Evolutionary conservation across 2,797 vertebrate genomes (phyloP), one percentile per base, ranked within the genome.

Genomic region (Lindbergichthys nudifrons): DNA sequence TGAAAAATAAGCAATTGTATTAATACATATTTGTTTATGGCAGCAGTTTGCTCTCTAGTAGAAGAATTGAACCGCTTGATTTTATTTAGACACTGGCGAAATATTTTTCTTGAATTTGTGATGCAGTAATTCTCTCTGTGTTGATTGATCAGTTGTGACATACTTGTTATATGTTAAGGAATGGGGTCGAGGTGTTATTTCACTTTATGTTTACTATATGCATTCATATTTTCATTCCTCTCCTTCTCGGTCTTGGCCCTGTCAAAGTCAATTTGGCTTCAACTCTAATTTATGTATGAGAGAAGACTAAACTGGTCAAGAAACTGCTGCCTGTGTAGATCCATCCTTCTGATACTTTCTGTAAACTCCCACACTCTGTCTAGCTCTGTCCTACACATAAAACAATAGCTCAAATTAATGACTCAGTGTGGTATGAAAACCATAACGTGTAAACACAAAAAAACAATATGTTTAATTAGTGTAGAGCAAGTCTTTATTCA

Each of bases 401-500:
- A 70, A 60, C 45, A 78, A 79, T 42, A 67, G 67, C 23, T 69
- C 10, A 61, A 74, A 65, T 45, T 46, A 66, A 77, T 0, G 15
- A 65, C 57, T 79, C 64, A 26, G 73, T 81, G 65, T 68, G 72
- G 74, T 70, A 80, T 76, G 53, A 51, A 64, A 67, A 36, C 32
- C 56, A 61, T 76, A 51, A 68, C 76, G 63, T 73, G 73, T 67
- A 75, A 84, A 82, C 70, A 84, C 62, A 77, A 68, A 79, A 5
- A 36, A 86, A 74, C 71, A 79, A 75, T 13, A 26, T 77, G 78
- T 59, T 69, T 54, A 86, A 80, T 82, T 82, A 83, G 80, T 81
- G 78, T 65, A 45, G 47, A n/a, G 54, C 65, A 57, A 70, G 48
- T 21, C 41, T 69, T 81, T 69, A 57, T 79, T 71, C 71, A 32